phyloP scores from a whole-genome alignment of 92 coral and sea anemone species.

The Meandrina meandrites region DNA sequence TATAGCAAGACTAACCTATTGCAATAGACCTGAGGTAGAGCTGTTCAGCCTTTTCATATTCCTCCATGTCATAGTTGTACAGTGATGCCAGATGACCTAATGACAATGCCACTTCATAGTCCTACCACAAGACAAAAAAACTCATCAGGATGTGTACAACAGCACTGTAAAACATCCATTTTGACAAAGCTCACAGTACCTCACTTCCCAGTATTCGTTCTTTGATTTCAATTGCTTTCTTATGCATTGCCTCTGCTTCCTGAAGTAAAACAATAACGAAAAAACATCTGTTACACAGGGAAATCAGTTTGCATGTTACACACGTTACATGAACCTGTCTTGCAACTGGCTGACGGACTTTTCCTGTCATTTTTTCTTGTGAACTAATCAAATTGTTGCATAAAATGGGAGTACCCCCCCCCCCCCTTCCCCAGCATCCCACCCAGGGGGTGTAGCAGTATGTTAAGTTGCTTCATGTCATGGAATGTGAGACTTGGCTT shows the following conservation, averaged over 20 bases:
- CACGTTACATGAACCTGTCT: background rate
- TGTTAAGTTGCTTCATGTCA: too few species aligned
- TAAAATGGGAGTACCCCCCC: too few species aligned
- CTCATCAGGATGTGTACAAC: background rate
- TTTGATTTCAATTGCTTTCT: conserved; percentile 96
- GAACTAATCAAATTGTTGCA: too few species aligned
- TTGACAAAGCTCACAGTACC: conserved; percentile 31
- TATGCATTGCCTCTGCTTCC: conserved; percentile 99
- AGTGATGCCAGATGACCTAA: conserved; percentile 95
- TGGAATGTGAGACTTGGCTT: too few species aligned
- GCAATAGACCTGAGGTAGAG: conserved; percentile 88
- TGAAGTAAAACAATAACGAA: conserved; percentile 20
- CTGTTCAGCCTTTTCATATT: conserved; percentile 88
- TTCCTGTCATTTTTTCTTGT: too few species aligned
- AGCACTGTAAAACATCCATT: background rate
- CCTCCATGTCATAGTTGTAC: conserved; percentile 96
- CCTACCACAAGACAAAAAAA: conserved; percentile 50
- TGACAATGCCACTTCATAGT: conserved; percentile 96
- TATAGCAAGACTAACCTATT: conserved; percentile 61
- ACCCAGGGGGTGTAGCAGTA: too few species aligned
- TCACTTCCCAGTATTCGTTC: conserved; percentile 92
- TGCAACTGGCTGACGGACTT: too few species aligned
- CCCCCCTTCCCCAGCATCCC: too few species aligned
- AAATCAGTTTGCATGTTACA: background rate
- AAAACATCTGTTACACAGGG: background rate